Evolutionary conservation across 2,797 vertebrate genomes (phyloP), one percentile per base, ranked within the genome.

Genomic region (Myotis daubentonii): DNA sequence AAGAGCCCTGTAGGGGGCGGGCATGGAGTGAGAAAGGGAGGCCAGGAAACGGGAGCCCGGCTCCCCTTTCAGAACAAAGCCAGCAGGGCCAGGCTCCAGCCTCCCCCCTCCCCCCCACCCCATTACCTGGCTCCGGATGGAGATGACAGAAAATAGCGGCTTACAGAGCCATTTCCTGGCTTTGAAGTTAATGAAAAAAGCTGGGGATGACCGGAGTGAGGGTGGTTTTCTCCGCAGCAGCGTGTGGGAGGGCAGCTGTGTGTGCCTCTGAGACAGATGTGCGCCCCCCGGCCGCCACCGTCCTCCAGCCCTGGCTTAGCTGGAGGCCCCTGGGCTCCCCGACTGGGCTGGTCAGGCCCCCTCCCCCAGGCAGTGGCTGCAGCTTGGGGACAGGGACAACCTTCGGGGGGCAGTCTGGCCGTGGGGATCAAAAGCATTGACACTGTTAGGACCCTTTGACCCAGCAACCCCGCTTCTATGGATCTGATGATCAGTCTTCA

Each of bases 151-250:
- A 92, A 94, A 88, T 65, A 80, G 66, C 28, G 3, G 47, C 53
- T 55, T 87, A 84, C 88, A 25, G 36, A 87, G 80, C 53, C 44
- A 57, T 65, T 89, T 93, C 70, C 82, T 79, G 87, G 79, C 96
- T 95, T 94, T 96, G 88, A 96, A 91, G 83, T 83, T 68, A 53
- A 91, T n/a, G 83, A 0, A 15, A 38, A 82, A 66, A 72, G 49
- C 84, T 70, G 75, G 82, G 79, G 75, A 62, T 41, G 81, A 25
- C 15, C 13, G n/a, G 88, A 57, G 38, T 22, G 30, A 47, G 41
- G 44, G 23, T 41, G 51, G 49, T 55, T 91, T 65, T n/a, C 16
- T 23, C 65, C 74, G 75, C 51, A 84, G 83, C 8, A 33, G 60
- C 25, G 5, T 17, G 9, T 47, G 57, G 25, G 75, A 55, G 44